phyloP scores from a whole-genome alignment of 2,797 vertebrate species.

The Balearica regulorum region DNA sequence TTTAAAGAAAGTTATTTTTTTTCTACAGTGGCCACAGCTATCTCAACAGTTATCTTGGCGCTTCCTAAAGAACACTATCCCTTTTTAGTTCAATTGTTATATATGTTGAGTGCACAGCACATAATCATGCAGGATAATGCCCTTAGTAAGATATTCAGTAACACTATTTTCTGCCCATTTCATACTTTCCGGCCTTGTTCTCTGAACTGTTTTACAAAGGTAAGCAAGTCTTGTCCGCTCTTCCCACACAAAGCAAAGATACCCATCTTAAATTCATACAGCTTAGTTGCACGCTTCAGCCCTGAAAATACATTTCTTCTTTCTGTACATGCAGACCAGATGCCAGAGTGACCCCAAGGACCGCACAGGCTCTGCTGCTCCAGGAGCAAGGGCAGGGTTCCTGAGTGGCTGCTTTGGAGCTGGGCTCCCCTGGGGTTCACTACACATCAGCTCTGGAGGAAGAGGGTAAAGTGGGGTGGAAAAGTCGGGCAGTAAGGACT shows the following conservation, averaged over 20 bases:
- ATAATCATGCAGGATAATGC: background rate
- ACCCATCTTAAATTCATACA: background rate
- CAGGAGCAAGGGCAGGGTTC: too few relatives aligned
- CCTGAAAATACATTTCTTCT: background rate
- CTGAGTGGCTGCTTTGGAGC: background rate
- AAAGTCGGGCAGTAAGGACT: background rate
- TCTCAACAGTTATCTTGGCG: background rate
- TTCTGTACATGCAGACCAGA: background rate
- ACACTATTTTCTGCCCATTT: background rate
- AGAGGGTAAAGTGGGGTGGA: background rate
- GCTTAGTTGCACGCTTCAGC: background rate
- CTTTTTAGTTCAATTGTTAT: background rate
- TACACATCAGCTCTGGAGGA: background rate
- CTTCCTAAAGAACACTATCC: background rate
- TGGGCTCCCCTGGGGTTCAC: background rate
- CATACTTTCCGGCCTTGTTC: background rate
- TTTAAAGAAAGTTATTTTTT: background rate
- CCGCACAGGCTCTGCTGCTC: accelerated
- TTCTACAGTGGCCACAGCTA: background rate
- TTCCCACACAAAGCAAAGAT: background rate
- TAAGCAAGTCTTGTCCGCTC: background rate
- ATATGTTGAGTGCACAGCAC: background rate
- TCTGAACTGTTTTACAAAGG: background rate
- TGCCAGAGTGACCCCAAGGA: background rate
- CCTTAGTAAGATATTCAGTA: too few relatives aligned